Evolutionary conservation across 2,888 invertebrate species (phyloP).

Genomic region (Lasioglossum zephyrum): DNA sequence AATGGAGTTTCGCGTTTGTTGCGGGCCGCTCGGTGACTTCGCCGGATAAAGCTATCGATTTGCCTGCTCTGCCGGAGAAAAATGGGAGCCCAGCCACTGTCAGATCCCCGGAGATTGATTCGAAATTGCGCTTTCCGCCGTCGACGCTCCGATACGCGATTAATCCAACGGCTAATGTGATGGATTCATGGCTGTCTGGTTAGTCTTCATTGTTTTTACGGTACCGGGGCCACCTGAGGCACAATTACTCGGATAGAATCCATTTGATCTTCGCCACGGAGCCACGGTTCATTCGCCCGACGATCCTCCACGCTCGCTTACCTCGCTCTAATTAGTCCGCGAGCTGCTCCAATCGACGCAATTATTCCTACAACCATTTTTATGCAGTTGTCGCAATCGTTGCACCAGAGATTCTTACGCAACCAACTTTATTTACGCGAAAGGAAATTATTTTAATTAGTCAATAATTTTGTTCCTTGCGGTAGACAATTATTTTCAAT

Average conservation of each 20-base stretch:
- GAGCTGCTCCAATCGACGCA: neutral
- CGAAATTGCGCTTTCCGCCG: constrained; percentile 44
- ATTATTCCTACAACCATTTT: neutral
- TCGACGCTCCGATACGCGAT: constrained; percentile 27
- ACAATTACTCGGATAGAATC: constrained; percentile 7
- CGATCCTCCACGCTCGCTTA: neutral
- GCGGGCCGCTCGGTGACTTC: constrained; percentile 41
- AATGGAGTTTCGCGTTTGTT: constrained; percentile 62
- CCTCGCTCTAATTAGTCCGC: neutral
- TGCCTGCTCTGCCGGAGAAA: constrained; percentile 50
- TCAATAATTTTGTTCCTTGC: neutral
- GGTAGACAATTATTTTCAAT: neutral
- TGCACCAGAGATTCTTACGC: neutral
- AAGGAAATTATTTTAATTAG: neutral
- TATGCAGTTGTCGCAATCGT: neutral
- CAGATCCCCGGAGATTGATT: constrained; percentile 66
- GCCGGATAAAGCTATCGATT: constrained; percentile 64
- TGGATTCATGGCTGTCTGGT: constrained; percentile 33
- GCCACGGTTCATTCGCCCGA: neutral
- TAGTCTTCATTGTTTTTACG: constrained; percentile 21
- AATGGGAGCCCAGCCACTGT: constrained; percentile 41
- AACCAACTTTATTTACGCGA: neutral
- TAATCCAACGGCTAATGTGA: constrained; percentile 41
- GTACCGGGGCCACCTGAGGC: constrained; percentile 6
- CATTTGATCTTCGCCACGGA: neutral